phyloP scores from a whole-genome alignment of 2,113 vertebrate species.

The Carlito syrichta region DNA sequence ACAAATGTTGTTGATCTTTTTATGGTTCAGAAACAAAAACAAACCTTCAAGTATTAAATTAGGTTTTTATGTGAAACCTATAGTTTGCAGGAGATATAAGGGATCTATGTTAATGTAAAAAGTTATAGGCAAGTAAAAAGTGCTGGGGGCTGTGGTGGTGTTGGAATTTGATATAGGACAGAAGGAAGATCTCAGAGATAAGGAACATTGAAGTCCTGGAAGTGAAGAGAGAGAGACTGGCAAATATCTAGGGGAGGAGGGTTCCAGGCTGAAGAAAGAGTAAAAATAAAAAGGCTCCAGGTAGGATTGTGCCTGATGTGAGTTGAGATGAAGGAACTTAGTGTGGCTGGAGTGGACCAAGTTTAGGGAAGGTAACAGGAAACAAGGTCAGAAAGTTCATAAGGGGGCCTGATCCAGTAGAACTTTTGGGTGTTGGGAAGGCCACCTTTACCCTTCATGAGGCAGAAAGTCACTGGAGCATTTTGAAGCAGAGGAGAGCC shows the following conservation, averaged over 20 bases:
- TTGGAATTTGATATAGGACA: background rate
- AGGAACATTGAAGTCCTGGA: background rate
- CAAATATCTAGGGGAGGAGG: background rate
- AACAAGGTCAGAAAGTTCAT: background rate
- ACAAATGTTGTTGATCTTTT: background rate
- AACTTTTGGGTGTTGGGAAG: background rate
- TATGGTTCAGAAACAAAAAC: background rate
- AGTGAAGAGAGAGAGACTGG: background rate
- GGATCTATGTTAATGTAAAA: background rate
- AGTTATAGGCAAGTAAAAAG: background rate
- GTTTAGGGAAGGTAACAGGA: background rate
- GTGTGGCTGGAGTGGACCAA: background rate
- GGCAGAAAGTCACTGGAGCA: background rate
- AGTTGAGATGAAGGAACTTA: background rate
- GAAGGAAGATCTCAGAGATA: background rate
- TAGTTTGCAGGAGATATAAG: background rate
- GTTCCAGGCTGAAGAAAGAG: background rate
- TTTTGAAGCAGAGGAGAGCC: background rate
- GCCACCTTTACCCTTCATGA: background rate
- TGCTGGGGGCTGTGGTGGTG: background rate
- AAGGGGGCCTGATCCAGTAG: background rate
- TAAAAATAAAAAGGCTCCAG: background rate
- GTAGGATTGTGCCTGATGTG: background rate
- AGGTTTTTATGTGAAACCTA: background rate
- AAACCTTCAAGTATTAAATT: background rate